Evolutionary conservation across 2,113 vertebrate genomes (phyloP).

Genomic region (Leuciscus idus): DNA sequence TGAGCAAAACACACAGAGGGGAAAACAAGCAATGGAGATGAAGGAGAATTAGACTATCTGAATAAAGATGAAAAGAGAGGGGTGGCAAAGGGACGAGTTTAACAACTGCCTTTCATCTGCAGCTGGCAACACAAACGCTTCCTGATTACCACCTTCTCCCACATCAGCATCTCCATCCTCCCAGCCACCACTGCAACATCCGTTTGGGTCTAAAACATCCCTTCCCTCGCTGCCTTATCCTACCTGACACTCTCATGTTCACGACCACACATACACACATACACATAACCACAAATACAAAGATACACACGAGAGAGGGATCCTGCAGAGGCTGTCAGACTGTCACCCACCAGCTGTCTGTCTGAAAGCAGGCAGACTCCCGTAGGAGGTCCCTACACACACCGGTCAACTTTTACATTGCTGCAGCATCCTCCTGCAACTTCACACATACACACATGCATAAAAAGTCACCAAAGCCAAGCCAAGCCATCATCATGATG

Average conservation of each 20-base stretch:
- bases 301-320: constrained; percentile 15
- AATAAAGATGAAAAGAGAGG: constrained; percentile 52
- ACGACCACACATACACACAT: neutral
- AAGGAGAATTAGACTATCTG: constrained; percentile 26
- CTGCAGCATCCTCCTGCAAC: constrained; percentile 53
- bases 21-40: constrained; percentile 29
- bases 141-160: constrained; percentile 42
- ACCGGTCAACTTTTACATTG: constrained; percentile 55
- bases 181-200: constrained; percentile 2
- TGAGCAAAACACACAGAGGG: constrained; percentile 24
- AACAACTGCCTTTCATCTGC: constrained; percentile 55
- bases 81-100: constrained; percentile 40
- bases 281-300: constrained; percentile 10
- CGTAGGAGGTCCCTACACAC: constrained; percentile 48
- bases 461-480: neutral
- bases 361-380: constrained; percentile 45
- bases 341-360: constrained; percentile 23
- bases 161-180: constrained; percentile 39
- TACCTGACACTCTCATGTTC: constrained; percentile 9
- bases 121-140: constrained; percentile 42
- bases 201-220: constrained; percentile 26
- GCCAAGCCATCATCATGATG: neutral
- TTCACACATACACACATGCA: constrained; percentile 33
- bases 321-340: constrained; percentile 47
- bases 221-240: constrained; percentile 26